Evolutionary conservation across 2,113 vertebrate species (phyloP), one percentile per base, ranked within the genome.

Genomic region (Pitta sordida): DNA sequence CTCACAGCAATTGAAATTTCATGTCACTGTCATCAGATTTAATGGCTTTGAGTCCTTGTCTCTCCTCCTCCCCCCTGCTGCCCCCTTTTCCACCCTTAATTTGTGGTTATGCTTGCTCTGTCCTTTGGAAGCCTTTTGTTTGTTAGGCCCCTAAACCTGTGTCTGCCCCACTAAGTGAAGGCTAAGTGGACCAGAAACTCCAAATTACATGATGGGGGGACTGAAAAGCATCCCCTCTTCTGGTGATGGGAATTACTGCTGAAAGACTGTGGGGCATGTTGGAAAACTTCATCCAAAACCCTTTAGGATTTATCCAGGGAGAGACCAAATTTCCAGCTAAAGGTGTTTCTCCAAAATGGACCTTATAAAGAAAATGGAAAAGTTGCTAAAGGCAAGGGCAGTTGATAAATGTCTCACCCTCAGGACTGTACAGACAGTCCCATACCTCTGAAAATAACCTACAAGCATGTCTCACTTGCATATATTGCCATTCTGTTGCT

Each of bases 61-160:
- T 78, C 20, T 49, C 39, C 15, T 77, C 27, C 41, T 36, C 5
- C 27, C 85, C 39, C 71, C 64, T 83, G 34, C 30, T 8, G n/a
- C 39, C 39, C 20, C 26, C 32, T 29, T 58, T 92, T 78, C 52
- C 15, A 63, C 76, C 69, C 75, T 52, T 88, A 55, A 90, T 87
- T 86, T 90, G 41, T 77, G 85, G 90, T 94, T 77, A 59, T 23
- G 17, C n/a, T 90, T 91, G 80, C 34, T 87, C 48, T 93, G 73
- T 90, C 52, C 37, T 55, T 63, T 83, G 48, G 55, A 86, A 86
- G 24, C 41, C 59, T 73, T 77, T 82, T 70, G 44, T 70, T 80
- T 78, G 44, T 70, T 89, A 32, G 15, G 34, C 6, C 69, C 23
- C 23, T 62, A 64, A 86, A 93, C 69, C 76, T 60, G 9, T 82